phyloP scores from a whole-genome alignment of 2,113 vertebrate genomes.

The Antidorcas marsupialis region DNA sequence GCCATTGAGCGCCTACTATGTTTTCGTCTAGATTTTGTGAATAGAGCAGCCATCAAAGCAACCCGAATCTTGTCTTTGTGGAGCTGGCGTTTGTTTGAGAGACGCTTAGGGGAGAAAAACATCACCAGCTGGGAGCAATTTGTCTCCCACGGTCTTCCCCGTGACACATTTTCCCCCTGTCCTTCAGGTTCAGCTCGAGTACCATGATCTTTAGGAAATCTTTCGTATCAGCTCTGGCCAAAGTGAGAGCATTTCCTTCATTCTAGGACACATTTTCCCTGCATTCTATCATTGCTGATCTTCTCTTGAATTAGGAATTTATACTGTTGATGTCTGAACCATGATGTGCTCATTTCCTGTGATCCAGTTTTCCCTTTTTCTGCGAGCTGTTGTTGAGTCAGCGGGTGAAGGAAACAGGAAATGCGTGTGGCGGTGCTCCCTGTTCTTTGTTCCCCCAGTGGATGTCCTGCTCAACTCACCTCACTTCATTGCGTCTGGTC shows the following conservation, averaged over 20 bases:
- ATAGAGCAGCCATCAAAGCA: not conserved
- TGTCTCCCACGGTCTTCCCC: not conserved
- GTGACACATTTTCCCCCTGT: not conserved
- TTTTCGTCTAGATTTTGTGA: not conserved
- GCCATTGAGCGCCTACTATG: not conserved
- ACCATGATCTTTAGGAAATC: not conserved
- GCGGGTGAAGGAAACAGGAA: not conserved
- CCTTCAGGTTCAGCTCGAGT: not conserved
- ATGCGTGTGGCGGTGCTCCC: not conserved
- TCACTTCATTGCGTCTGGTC: not conserved
- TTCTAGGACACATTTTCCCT: not conserved
- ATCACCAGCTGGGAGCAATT: not conserved
- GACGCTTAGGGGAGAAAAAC: not conserved
- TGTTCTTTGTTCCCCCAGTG: not conserved
- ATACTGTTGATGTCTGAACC: not conserved
- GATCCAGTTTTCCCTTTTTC: not conserved
- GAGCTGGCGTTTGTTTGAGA: not conserved
- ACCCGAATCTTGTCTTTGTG: not conserved
- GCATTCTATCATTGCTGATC: not conserved
- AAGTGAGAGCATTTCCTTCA: not conserved
- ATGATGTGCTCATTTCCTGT: not conserved
- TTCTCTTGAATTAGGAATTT: not conserved
- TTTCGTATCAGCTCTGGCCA: not conserved
- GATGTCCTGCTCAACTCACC: not conserved
- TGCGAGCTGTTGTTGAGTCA: not conserved